phyloP scores from a whole-genome alignment of 2,113 vertebrate species.

The Myrmophylax atrothorax region DNA sequence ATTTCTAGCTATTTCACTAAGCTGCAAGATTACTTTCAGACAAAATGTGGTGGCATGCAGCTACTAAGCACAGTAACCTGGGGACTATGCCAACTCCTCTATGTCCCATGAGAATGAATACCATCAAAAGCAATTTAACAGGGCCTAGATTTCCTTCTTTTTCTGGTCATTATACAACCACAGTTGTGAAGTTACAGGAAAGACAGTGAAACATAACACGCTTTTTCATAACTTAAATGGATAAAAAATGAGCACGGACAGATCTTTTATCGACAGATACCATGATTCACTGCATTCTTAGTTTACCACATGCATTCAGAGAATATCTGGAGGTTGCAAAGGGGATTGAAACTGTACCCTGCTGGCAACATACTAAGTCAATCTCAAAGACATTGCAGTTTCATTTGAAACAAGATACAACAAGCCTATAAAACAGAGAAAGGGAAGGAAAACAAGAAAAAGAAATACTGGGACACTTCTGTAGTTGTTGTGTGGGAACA shows the following conservation, averaged over 20 bases:
- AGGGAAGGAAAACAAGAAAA: background rate
- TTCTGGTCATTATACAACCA: background rate
- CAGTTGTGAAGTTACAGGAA: background rate
- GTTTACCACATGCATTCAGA: background rate
- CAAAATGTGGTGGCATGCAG: background rate
- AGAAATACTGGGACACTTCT: background rate
- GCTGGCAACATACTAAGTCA: background rate
- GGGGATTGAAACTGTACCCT: background rate
- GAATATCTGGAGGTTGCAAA: background rate
- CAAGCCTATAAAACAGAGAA: background rate
- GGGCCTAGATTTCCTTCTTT: background rate
- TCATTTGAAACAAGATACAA: slow-evolving; percentile 13
- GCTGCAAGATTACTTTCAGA: background rate
- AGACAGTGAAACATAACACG: background rate
- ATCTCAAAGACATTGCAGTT: background rate
- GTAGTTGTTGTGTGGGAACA: background rate
- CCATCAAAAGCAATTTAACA: background rate
- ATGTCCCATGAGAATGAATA: background rate
- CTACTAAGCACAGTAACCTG: background rate
- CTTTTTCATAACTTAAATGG: background rate
- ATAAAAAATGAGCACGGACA: background rate
- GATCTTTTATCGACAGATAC: background rate
- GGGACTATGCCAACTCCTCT: background rate
- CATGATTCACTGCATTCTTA: background rate
- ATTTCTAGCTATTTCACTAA: background rate